A percentile compares a stretch with the other conserved stretches of the same genome.
Evolutionary conservation across 2,797 vertebrate species (phyloP).

Genomic region (Amblyopsis hoosieri): DNA sequence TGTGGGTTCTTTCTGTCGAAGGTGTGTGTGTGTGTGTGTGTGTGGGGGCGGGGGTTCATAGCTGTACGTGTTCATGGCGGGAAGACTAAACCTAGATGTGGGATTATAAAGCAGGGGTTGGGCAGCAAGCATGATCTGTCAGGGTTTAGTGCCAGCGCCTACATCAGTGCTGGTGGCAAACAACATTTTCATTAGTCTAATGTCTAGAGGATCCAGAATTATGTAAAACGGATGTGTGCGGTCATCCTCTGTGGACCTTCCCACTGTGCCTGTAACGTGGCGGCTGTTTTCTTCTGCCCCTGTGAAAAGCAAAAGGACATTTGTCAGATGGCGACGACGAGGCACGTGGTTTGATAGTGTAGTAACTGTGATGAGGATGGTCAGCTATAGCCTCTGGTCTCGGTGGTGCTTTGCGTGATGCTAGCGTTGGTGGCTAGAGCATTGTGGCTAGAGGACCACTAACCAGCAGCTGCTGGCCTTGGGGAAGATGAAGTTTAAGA

Average conservation of each 20-base stretch:
- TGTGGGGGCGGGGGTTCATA: constrained; percentile 32
- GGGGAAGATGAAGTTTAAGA: constrained; percentile 91
- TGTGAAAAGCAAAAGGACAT: constrained; percentile 68
- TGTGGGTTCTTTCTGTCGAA: background rate
- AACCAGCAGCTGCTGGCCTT: constrained; percentile 1
- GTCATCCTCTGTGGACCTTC: constrained; percentile 55
- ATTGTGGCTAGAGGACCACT: constrained; percentile 11
- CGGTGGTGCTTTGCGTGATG: constrained; percentile 4
- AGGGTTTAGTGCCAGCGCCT: constrained; percentile 82
- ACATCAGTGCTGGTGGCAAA: constrained; percentile 47
- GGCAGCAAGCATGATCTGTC: constrained; percentile 80
- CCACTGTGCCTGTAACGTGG: constrained; percentile 61
- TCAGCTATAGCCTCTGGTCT: constrained; percentile 2
- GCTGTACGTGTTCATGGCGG: constrained; percentile 55
- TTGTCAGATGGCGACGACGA: background rate
- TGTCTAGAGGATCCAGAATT: constrained; percentile 84
- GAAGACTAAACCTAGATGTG: constrained; percentile 59
- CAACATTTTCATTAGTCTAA: constrained; percentile 86
- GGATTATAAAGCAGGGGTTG: constrained; percentile 83
- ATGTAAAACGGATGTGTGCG: constrained; percentile 82
- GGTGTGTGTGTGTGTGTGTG: constrained; percentile 27
- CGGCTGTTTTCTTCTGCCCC: constrained; percentile 51
- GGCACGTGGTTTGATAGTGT: background rate
- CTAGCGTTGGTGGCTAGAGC: constrained; percentile 18
- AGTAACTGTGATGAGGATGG: background rate